Base-by-base conservation (phyloP, 2,797 vertebrate genomes). In the Heteromormyrus szaboi region DNA sequence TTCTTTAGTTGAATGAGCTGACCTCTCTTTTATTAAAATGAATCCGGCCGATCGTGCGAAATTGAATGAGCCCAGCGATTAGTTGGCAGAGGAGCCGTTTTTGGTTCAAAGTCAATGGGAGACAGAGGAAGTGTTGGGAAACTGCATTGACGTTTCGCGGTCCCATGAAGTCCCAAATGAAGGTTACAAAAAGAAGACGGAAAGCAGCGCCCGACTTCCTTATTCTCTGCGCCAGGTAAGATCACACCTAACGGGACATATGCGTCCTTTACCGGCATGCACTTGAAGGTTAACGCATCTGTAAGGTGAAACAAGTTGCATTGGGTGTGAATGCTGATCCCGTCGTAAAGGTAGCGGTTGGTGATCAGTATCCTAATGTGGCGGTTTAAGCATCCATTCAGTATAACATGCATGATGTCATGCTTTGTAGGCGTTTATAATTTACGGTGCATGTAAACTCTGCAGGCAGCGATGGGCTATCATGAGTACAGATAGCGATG, bases 211-310 rank as follows among this genome's bases (percentile, higher is more conserved):
- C 89, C 46, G 92, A 89, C 93, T 93, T 51, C 88, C 62, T 91
- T 94, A 93, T 93, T 95, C 93, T 94, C 92, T 95, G 93, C 92
- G 93, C 93, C 95, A 96, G 95, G 95, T 96, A 95, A 90, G 89
- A 44, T 53, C 41, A n/a, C 59, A 50, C n/a, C 14, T 86, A 59
- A 44, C 44, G 8, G 76, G 37, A 29, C 37, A 81, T 17, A 46
- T 19, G 41, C 76, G 44, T 46, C 76, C 65, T 68, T 68, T 33
- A 33, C 65, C 65, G 65, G 37, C 17, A 29, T 44, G 17, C 33
- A 41, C 33, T n/a, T 79, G 72, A 79, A 79, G 72, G 72, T 79
- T 79, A 79, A 33, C 25, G 29, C 33, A 7, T 72, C 65, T 33
- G 11, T 33, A 72, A 72, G 65, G 65, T 33, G 65, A 72, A 72